Evolutionary conservation across 2,797 vertebrate species (phyloP).

Genomic region (Euthynnus affinis): DNA sequence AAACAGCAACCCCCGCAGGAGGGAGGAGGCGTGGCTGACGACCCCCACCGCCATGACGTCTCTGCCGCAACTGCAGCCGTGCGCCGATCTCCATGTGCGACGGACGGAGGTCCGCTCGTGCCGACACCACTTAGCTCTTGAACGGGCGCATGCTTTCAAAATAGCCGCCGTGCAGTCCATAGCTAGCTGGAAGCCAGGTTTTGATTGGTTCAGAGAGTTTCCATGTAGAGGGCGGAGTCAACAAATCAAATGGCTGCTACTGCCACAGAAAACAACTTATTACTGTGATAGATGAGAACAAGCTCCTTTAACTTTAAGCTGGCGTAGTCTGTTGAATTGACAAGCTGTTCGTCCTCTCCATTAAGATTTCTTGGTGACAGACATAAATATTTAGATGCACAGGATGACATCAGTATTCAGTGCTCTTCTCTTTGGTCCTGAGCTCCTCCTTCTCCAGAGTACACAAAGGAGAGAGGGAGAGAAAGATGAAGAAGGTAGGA

Average conservation of each 20-base stretch:
- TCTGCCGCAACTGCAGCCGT: constrained; percentile 40
- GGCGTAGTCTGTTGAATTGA: not conserved
- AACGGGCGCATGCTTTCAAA: constrained; percentile 74
- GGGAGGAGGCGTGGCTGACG: constrained; percentile 49
- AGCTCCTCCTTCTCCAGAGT: constrained; percentile 70
- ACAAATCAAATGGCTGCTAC: constrained; percentile 16
- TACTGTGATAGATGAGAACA: constrained; percentile 12
- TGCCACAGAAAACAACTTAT: constrained; percentile 15
- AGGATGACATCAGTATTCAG: constrained; percentile 46
- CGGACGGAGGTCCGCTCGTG: constrained; percentile 35
- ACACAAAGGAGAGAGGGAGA: constrained; percentile 68
- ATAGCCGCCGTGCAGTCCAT: constrained; percentile 79
- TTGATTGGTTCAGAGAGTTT: constrained; percentile 53
- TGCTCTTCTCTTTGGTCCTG: constrained; percentile 37
- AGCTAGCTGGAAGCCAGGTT: constrained; percentile 9
- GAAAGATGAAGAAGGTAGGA: constrained; percentile 46
- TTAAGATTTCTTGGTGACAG: constrained; percentile 4
- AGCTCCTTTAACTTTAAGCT: not conserved
- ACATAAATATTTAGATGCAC: not conserved
- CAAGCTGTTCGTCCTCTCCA: not conserved
- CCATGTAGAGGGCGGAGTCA: constrained; percentile 52
- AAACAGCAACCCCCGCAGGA: constrained; percentile 63
- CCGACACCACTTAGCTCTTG: constrained; percentile 66
- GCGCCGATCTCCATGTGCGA: constrained; percentile 25
- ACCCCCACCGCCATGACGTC: constrained; percentile 25